Evolutionary conservation across 1,140 invertebrate genomes (phyloP).

Genomic region (Armadillidium nasatum): DNA sequence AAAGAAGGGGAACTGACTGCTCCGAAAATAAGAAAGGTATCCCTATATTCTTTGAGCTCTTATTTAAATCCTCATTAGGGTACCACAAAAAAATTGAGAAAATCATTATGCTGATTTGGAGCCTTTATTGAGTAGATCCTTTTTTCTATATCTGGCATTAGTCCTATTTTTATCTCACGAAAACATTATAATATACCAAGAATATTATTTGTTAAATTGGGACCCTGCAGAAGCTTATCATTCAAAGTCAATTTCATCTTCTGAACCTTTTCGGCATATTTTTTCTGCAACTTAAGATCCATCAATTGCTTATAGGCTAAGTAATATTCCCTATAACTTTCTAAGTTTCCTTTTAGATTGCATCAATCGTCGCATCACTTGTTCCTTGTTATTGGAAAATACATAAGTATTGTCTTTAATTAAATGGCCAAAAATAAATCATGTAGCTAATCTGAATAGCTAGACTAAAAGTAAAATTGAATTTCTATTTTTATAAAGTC

Average conservation of each 20-base stretch:
- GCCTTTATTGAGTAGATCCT: background rate
- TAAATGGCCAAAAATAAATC: too few relatives aligned
- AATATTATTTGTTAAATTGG: background rate
- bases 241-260: background rate
- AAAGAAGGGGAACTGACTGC: background rate
- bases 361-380: too few relatives aligned
- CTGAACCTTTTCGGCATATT: too few relatives aligned
- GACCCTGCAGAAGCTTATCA: constrained; percentile 1
- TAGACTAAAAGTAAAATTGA: too few relatives aligned
- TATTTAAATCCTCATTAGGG: background rate
- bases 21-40: background rate
- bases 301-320: too few relatives aligned
- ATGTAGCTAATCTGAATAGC: too few relatives aligned
- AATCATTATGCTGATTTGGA: background rate
- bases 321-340: too few relatives aligned
- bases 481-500: too few relatives aligned
- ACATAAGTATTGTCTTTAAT: too few relatives aligned
- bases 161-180: background rate
- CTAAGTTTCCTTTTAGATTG: too few relatives aligned
- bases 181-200: background rate
- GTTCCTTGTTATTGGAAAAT: too few relatives aligned
- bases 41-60: background rate
- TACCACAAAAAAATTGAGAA: background rate
- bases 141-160: background rate
- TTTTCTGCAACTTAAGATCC: too few relatives aligned